These are phyloP conservation scores for Coleophora deauratella DNA, from an alignment of 2,888 invertebrate species.

Conservation along the genomic window DNA sequence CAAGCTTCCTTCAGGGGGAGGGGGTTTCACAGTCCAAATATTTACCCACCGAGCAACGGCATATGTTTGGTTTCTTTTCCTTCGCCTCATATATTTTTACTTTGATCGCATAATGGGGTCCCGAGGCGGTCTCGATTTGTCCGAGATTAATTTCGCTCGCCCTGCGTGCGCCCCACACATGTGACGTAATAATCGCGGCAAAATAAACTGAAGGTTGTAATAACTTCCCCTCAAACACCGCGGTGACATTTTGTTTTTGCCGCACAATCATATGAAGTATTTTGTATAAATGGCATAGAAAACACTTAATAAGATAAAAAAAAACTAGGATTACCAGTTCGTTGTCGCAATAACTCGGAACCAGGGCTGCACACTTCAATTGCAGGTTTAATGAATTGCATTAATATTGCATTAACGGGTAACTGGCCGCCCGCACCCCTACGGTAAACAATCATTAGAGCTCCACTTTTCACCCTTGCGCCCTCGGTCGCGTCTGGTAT, in stretches of 20 bases:
- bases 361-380: conserved; percentile 47
- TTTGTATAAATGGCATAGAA: too few species aligned
- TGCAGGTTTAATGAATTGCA: conserved; percentile 73
- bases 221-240: too few species aligned
- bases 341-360: background rate
- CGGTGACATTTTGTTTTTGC: background rate
- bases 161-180: conserved; percentile 17
- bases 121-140: conserved; percentile 58
- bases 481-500: conserved; percentile 2
- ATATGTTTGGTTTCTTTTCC: conserved; percentile 73
- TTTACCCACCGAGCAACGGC: conserved; percentile 43
- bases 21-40: conserved; percentile 55
- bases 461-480: conserved; percentile 8
- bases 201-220: conserved; percentile 25
- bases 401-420: conserved; percentile 73
- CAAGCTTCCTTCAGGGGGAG: conserved; percentile 25
- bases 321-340: too few species aligned
- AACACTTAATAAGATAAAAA: too few species aligned
- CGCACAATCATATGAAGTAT: background rate
- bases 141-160: conserved; percentile 60
- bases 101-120: conserved; percentile 65
- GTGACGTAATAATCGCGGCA: conserved; percentile 28
- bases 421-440: conserved; percentile 58
- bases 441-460: conserved; percentile 68
- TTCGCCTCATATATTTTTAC: conserved; percentile 72